Conservation (phyloP, 2,888 invertebrate genomes). For the Lordiphosa andalusiaca region DNA sequence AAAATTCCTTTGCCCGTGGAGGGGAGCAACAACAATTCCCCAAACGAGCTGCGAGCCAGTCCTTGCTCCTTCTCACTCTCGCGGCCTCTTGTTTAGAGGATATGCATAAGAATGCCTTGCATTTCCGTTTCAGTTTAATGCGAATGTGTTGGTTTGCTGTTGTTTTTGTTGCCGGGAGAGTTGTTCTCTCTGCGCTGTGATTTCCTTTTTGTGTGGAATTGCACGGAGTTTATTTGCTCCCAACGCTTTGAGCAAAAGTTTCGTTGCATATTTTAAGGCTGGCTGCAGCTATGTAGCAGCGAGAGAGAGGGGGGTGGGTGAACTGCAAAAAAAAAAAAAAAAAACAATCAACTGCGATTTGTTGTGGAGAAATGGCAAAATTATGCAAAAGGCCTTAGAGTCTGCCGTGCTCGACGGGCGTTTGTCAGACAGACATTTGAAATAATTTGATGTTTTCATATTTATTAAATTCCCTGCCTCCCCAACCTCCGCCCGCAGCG, state of each 20-base stretch:
- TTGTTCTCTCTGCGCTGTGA: slow-evolving; percentile 54
- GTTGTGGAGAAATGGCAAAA: slow-evolving; percentile 73
- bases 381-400: slow-evolving; percentile 59
- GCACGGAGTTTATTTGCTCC: slow-evolving; percentile 63
- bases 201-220: slow-evolving; percentile 46
- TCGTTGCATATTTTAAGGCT: slow-evolving; percentile 73
- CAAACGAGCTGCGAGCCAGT: slow-evolving; percentile 49
- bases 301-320: slow-evolving; percentile 16
- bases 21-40: slow-evolving; percentile 47
- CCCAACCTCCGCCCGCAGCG: slow-evolving; percentile 12
- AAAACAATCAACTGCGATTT: slow-evolving; percentile 76
- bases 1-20: slow-evolving; percentile 59
- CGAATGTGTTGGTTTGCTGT: slow-evolving; percentile 38
- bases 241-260: slow-evolving; percentile 56
- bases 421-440: slow-evolving; percentile 67
- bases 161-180: slow-evolving; percentile 55
- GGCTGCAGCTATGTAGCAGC: slow-evolving; percentile 47
- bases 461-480: slow-evolving; percentile 62
- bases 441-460: slow-evolving; percentile 74
- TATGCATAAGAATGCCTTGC: slow-evolving; percentile 76
- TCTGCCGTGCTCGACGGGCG: slow-evolving; percentile 61
- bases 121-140: slow-evolving; percentile 67
- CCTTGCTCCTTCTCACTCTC: slow-evolving; percentile 18
- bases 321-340: too few species aligned
- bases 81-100: slow-evolving; percentile 65